These are phyloP conservation scores for Melanotaenia boesemani DNA, from an alignment of 2,797 vertebrate genomes.

Conservation along the genomic window DNA sequence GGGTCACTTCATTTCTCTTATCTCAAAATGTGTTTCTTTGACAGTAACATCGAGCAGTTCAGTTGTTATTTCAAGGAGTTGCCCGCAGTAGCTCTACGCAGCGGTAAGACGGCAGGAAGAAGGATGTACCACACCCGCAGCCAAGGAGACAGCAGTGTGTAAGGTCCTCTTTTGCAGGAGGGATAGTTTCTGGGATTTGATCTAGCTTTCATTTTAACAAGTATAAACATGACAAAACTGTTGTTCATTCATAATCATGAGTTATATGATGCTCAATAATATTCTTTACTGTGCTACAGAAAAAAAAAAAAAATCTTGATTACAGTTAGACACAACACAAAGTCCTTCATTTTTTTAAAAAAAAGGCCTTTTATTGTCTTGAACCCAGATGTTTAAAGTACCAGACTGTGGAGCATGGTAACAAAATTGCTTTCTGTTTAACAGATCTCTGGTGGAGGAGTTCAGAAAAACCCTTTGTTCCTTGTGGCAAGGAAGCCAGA, in stretches of 20 bases:
- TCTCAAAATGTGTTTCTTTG: conserved; percentile 40
- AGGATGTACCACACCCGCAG: conserved; percentile 98
- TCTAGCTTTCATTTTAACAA: conserved; percentile 18
- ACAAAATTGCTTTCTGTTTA: conserved; percentile 47
- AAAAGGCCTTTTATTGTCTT: background rate
- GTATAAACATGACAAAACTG: background rate
- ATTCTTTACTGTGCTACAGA: conserved; percentile 1
- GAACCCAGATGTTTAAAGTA: background rate
- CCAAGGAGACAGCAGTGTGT: conserved; percentile 97
- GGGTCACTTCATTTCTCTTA: background rate
- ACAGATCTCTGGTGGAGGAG: conserved; percentile 96
- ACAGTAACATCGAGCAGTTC: conserved; percentile 97
- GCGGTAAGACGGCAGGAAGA: conserved; percentile 96
- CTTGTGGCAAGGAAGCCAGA: conserved; percentile 96
- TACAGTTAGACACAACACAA: background rate
- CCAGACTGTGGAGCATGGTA: background rate
- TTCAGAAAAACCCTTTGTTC: conserved; percentile 98
- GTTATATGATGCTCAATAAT: background rate
- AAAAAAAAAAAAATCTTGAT: background rate
- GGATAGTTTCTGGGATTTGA: conserved; percentile 38
- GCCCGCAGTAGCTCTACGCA: conserved; percentile 95
- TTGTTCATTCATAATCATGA: background rate
- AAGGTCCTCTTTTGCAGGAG: conserved; percentile 82
- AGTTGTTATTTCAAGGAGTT: conserved; percentile 99
- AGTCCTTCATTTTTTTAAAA: background rate